These are phyloP conservation scores for Drosophila pandora DNA, from an alignment of 1,140 invertebrate genomes.

Conservation along the genomic window DNA sequence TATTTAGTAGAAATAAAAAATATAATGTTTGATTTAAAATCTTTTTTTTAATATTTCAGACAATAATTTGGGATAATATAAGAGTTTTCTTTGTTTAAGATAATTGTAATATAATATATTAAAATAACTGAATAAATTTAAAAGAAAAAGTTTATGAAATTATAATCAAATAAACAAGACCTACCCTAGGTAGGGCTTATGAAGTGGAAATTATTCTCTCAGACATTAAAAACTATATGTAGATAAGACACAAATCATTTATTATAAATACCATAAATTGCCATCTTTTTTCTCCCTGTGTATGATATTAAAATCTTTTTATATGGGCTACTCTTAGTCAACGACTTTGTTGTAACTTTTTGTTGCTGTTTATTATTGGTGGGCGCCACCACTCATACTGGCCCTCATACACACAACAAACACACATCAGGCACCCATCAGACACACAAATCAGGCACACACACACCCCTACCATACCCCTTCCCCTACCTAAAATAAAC, in stretches of 20 bases:
- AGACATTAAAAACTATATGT: constrained; percentile 4
- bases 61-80: too few species aligned
- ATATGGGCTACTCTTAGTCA: constrained; percentile 13
- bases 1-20: too few species aligned
- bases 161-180: too few species aligned
- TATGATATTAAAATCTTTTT: constrained; percentile 36
- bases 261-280: not conserved
- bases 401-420: not conserved
- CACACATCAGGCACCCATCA: not conserved
- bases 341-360: constrained; percentile 50
- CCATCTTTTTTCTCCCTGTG: not conserved
- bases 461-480: not conserved
- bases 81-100: too few species aligned
- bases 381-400: constrained; percentile 33
- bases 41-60: too few species aligned
- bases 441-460: not conserved
- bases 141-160: too few species aligned
- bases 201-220: not conserved
- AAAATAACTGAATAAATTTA: too few species aligned
- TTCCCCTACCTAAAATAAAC: not conserved
- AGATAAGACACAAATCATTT: not conserved
- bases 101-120: too few species aligned
- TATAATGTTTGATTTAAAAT: too few species aligned
- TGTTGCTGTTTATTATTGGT: constrained; percentile 33
- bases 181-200: not conserved